A percentile compares a stretch with the other conserved stretches of the same genome.
phyloP scores from a whole-genome alignment of 1,140 invertebrate genomes.

The Rhynchophorus ferrugineus region DNA sequence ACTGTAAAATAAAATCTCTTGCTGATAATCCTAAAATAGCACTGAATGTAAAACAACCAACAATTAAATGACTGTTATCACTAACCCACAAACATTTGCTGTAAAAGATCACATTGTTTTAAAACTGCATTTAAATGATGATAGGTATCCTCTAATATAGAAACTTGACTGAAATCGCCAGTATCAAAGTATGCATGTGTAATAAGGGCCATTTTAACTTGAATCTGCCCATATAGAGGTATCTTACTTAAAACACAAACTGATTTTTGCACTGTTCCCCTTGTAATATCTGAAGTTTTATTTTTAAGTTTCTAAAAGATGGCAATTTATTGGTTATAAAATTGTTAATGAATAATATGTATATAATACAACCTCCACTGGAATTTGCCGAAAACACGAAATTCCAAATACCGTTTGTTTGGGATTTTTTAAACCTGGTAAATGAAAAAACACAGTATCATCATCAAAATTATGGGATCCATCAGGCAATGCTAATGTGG shows the following conservation, averaged over 20 bases:
- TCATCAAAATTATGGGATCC: constrained; percentile 95
- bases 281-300: constrained; percentile 93
- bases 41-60: background rate
- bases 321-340: constrained; percentile 4
- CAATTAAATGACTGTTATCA: constrained; percentile 5
- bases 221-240: constrained; percentile 86
- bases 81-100: constrained; percentile 76
- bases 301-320: constrained; percentile 76
- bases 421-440: constrained; percentile 79
- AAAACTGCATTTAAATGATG: constrained; percentile 86
- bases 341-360: constrained; percentile 16
- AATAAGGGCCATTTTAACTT: constrained; percentile 92
- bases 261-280: constrained; percentile 91
- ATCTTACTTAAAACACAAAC: constrained; percentile 83
- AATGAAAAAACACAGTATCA: constrained; percentile 94
- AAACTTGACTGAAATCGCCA: constrained; percentile 86
- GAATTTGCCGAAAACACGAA: constrained; percentile 96
- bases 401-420: constrained; percentile 88
- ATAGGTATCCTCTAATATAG: constrained; percentile 86
- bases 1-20: constrained; percentile 72
- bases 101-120: constrained; percentile 56
- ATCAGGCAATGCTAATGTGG: constrained; percentile 92
- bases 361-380: constrained; percentile 88
- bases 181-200: constrained; percentile 96
- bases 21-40: constrained; percentile 64